Percentiles rank a stretch among this genome's conserved stretches.
These are phyloP conservation scores for Leucoraja ocellata DNA, from an alignment of 2,797 vertebrate species.

Conservation along the genomic window DNA sequence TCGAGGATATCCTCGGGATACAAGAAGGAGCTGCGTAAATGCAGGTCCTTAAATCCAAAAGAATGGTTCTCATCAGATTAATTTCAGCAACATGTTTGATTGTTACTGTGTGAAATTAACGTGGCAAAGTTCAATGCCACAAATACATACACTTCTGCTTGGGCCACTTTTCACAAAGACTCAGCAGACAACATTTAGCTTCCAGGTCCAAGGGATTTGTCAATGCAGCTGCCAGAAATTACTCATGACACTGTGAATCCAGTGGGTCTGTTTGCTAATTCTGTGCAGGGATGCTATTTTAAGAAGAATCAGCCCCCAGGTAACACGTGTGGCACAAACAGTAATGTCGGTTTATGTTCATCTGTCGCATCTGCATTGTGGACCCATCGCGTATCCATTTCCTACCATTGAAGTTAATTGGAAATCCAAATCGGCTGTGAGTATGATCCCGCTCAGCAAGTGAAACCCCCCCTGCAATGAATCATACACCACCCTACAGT, in stretches of 20 bases:
- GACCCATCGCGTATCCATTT: not conserved
- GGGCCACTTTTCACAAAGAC: not conserved
- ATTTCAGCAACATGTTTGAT: not conserved
- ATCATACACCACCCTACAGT: not conserved
- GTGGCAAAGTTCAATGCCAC: not conserved
- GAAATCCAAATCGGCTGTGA: not conserved
- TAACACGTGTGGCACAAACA: not conserved
- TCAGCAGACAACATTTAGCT: no score
- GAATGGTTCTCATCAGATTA: not conserved
- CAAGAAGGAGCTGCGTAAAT: not conserved
- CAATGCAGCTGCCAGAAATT: constrained; percentile 18
- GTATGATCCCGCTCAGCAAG: no score
- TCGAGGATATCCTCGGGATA: not conserved
- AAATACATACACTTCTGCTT: not conserved
- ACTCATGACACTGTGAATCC: not conserved
- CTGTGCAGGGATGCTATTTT: not conserved
- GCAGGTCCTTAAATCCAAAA: not conserved
- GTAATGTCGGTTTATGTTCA: not conserved
- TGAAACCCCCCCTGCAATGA: not conserved
- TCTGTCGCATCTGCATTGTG: no score
- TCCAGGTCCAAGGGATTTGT: not conserved
- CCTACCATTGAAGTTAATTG: constrained; percentile 11
- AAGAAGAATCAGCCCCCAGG: not conserved
- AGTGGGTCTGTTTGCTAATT: not conserved
- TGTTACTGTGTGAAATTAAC: not conserved